Base-by-base conservation (phyloP, 2,113 vertebrate species). In the Antigone vipio region DNA sequence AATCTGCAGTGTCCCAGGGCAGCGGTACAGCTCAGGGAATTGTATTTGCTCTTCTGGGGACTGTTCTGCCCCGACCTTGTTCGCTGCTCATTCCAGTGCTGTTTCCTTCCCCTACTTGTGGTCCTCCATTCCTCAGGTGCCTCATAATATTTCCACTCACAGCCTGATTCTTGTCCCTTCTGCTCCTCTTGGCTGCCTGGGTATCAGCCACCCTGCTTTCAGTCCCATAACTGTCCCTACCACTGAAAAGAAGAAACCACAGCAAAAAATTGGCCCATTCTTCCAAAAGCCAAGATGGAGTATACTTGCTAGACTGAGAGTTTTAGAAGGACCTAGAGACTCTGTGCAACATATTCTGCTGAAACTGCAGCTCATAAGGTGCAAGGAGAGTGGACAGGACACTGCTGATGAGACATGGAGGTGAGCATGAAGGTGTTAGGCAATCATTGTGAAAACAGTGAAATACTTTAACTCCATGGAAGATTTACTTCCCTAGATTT, bases 371-470 rank as follows among this genome's bases (percentile, higher is more conserved):
- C 72, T 93, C 50, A 26, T 24, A 27, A 52, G 35, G 26, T 8
- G 76, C 21, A 24, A 76, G 44, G 34, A 72, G 14, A 69, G 34
- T 19, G 24, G 56, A 55, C 19, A 86, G n/a, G 38, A 40, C 26
- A 22, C 21, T 76, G 29, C 30, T 76, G 68, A 5, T n/a, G 60
- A 78, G 17, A 21, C 0, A 0, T 88, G 27, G n/a, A 82, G 40
- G 19, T 75, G 23, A 82, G 35, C 59, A 34, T 52, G 55, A 71
- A 64, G 11, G 22, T 86, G 18, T 24, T 75, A n/a, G 22, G 91
- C 19, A 78, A 60, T n/a, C 35, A 19, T 19, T 24, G 52, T 38
- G 19, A 84, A 90, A 92, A 42, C 15, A n/a, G n/a, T n/a, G 13
- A 77, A 89, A 67, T 56, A 71, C 87, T 73, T 92, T 27, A 47